Conservation (phyloP, 2,113 vertebrate species). For the Proteles cristata region DNA sequence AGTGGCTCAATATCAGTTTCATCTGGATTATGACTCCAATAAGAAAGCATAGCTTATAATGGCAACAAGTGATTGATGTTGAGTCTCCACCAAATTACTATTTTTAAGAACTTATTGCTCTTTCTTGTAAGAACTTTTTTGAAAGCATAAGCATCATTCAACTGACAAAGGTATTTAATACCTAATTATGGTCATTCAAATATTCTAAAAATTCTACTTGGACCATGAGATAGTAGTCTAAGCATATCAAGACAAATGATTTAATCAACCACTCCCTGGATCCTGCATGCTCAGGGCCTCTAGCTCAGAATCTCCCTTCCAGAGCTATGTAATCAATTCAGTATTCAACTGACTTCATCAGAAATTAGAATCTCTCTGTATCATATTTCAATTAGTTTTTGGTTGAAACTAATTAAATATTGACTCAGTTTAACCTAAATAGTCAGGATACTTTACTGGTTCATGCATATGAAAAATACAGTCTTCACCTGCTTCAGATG, state of each 20-base stretch:
- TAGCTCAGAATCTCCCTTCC: background rate
- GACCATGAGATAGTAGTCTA: background rate
- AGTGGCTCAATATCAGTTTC: background rate
- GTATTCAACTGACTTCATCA: background rate
- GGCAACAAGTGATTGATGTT: background rate
- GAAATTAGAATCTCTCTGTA: background rate
- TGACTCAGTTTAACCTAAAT: background rate
- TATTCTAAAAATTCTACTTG: background rate
- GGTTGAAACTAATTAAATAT: slow-evolving; percentile 5
- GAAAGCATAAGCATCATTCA: background rate
- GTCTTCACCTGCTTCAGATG: background rate
- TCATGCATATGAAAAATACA: background rate
- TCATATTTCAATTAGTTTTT: background rate
- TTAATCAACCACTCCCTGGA: background rate
- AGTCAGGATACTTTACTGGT: background rate
- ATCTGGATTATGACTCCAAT: background rate
- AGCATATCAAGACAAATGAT: background rate
- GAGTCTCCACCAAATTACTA: background rate
- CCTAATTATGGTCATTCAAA: background rate
- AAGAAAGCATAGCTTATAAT: background rate
- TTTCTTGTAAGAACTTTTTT: background rate
- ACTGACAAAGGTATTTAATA: background rate
- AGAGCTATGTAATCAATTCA: background rate
- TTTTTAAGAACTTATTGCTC: background rate
- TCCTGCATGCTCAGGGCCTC: background rate